Conservation (phyloP, 1,140 invertebrate genomes). For the Rhyzopertha dominica region DNA sequence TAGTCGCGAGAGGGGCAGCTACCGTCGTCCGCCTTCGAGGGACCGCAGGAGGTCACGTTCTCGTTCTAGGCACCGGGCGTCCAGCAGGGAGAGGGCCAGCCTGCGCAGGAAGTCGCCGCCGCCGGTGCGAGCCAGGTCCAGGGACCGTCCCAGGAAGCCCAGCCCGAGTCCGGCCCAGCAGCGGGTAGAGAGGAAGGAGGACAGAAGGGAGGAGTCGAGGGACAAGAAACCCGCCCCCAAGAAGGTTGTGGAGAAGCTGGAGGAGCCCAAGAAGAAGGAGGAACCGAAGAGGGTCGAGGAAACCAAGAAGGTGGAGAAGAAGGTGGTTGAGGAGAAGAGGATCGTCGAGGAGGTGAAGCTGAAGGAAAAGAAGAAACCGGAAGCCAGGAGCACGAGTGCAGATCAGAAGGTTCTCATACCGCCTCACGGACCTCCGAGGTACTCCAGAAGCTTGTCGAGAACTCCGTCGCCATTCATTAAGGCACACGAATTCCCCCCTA, state of each 20-base stretch:
- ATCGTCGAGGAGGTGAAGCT: slow-evolving; percentile 19
- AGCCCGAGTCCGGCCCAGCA: slow-evolving; percentile 33
- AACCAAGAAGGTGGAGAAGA: slow-evolving; percentile 21
- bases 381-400: slow-evolving; percentile 39
- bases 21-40: slow-evolving; percentile 25
- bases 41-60: slow-evolving; percentile 26
- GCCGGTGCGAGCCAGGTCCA: slow-evolving; percentile 26
- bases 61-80: slow-evolving; percentile 32
- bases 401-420: slow-evolving; percentile 32
- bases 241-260: slow-evolving; percentile 34
- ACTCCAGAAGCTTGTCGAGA: slow-evolving; percentile 66
- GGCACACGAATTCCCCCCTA: slow-evolving; percentile 63
- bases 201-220: slow-evolving; percentile 21
- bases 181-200: slow-evolving; percentile 14
- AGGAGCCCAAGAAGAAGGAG: slow-evolving; percentile 34
- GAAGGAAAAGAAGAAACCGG: slow-evolving; percentile 34
- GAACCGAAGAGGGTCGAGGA: slow-evolving; percentile 23
- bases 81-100: slow-evolving; percentile 31
- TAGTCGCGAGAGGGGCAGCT: slow-evolving; percentile 30
- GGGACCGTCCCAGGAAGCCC: slow-evolving; percentile 26
- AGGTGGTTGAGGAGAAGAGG: slow-evolving; percentile 16
- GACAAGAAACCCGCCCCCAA: slow-evolving; percentile 15
- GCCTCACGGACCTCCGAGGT: slow-evolving; percentile 45
- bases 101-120: slow-evolving; percentile 34
- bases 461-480: slow-evolving; percentile 76